Base-by-base conservation (phyloP, 2,113 vertebrate species). In the Haemorhous mexicanus region DNA sequence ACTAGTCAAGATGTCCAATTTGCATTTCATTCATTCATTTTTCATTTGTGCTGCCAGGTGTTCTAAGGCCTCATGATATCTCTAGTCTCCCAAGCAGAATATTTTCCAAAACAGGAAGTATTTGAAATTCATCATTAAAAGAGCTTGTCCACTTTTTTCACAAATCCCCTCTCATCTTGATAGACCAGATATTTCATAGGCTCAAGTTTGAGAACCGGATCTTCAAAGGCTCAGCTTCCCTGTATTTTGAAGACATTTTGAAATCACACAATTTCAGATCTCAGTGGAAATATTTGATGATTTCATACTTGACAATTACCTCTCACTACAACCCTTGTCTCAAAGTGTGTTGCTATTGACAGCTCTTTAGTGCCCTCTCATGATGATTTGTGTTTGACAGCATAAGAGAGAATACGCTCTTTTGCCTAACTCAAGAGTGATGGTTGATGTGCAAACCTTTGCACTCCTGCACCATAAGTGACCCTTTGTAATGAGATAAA, bases 321-420 rank as follows among this genome's bases (percentile, higher is more conserved):
- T 89, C 76, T 90, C 76, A 82, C 21, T 37, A 63, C 46, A 92
- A 55, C 78, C 26, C 50, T 90, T 39, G 35, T 46, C 46, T 88
- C 76, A 28, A 74, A 87, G 27, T 50, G 37, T 33, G 49, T 84
- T 2, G 14, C 76, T 87, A 75, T 47, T 89, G 88, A 90, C 80
- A 87, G 93, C 96, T 97, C 95, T 96, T 96, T 95, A 96, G 96
- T 94, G 96, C 96, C 93, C 90, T 82, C 95, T 96, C 86, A 95
- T 92, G 94, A 95, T 97, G 88, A 86, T 85, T 84, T 90, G 90
- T 80, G 85, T 89, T 78, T 95, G 93, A 91, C 83, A 84, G 85
- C 52, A 7, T 8, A 47, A 89, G 69, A 35, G 35, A 61, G 77
- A 83, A 41, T 8, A 2, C 9, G 27, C 86, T 66, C 33, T 70